These are phyloP conservation scores for Melanostoma mellinum DNA, from an alignment of 2,888 invertebrate species.

Conservation along the genomic window DNA sequence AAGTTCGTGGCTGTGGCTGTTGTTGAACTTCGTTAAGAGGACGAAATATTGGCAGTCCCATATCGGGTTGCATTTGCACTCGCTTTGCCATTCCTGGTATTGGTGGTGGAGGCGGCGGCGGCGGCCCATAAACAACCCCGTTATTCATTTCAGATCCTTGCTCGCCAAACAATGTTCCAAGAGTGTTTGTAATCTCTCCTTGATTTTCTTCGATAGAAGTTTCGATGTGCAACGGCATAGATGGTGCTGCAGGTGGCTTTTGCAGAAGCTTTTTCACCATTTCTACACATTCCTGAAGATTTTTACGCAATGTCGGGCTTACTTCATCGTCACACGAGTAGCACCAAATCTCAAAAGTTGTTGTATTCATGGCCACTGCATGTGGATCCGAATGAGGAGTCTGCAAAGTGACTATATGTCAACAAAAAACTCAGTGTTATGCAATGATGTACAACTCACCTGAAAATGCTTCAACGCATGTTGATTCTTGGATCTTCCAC, in stretches of 20 bases:
- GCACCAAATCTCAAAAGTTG: slow-evolving; percentile 89
- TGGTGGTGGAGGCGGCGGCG: slow-evolving; percentile 74
- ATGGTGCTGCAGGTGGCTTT: slow-evolving; percentile 75
- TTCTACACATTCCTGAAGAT: slow-evolving; percentile 89
- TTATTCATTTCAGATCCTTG: slow-evolving; percentile 62
- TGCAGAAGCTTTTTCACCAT: slow-evolving; percentile 85
- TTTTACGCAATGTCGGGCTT: slow-evolving; percentile 84
- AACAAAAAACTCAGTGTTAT: background rate
- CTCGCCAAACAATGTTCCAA: slow-evolving; percentile 69
- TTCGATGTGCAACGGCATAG: slow-evolving; percentile 45
- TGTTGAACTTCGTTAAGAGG: slow-evolving; percentile 10
- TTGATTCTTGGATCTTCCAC: slow-evolving; percentile 86
- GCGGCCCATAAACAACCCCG: slow-evolving; percentile 70
- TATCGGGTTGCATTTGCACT: slow-evolving; percentile 73
- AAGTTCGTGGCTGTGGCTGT: slow-evolving; percentile 24
- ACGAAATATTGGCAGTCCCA: slow-evolving; percentile 2
- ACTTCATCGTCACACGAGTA: slow-evolving; percentile 90
- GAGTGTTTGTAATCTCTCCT: slow-evolving; percentile 76
- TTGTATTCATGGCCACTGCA: slow-evolving; percentile 88
- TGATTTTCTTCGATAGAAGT: slow-evolving; percentile 76
- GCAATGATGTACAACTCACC: slow-evolving; percentile 73
- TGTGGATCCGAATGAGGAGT: slow-evolving; percentile 90
- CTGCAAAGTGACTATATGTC: slow-evolving; percentile 66
- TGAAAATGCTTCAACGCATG: slow-evolving; percentile 90
- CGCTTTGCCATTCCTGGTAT: slow-evolving; percentile 80